Conservation (phyloP, 2,888 invertebrate genomes). For the Phoenoteleia sp. region DNA sequence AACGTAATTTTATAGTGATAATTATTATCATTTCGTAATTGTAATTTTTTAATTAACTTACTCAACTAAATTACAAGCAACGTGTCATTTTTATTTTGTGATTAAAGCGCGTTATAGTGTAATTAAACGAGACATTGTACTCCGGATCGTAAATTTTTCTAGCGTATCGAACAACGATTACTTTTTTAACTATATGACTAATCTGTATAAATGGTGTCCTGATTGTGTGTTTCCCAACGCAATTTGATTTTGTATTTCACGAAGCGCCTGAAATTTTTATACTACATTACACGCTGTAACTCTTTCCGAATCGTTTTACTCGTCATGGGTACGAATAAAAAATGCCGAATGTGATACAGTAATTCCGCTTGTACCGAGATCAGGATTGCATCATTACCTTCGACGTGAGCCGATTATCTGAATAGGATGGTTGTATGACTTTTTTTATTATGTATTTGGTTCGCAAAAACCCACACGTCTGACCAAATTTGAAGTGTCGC, state of each 20-base stretch:
- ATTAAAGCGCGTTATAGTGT: slow-evolving; percentile 1
- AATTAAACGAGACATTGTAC: slow-evolving; percentile 5
- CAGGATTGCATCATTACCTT: slow-evolving; percentile 14
- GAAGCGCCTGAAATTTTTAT: neutral
- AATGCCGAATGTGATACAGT: too few species aligned
- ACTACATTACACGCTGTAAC: neutral
- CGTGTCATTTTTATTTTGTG: neutral
- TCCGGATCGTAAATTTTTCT: neutral
- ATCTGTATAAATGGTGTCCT: neutral
- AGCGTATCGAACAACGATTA: neutral
- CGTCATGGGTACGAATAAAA: neutral
- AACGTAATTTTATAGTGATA: too few species aligned
- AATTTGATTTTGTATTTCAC: slow-evolving; percentile 3
- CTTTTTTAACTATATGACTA: neutral
- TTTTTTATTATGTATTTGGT: neutral
- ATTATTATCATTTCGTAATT: too few species aligned
- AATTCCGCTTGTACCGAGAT: slow-evolving; percentile 1
- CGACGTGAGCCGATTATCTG: neutral
- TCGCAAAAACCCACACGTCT: slow-evolving; percentile 33
- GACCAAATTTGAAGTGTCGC: slow-evolving; percentile 61
- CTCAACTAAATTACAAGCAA: too few species aligned
- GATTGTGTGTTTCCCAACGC: neutral
- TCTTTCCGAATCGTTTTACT: slow-evolving; percentile 12
- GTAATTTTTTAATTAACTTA: too few species aligned
- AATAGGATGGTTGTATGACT: neutral